phyloP scores from a whole-genome alignment of 2,797 vertebrate species.

The Adelosebastes latens region DNA sequence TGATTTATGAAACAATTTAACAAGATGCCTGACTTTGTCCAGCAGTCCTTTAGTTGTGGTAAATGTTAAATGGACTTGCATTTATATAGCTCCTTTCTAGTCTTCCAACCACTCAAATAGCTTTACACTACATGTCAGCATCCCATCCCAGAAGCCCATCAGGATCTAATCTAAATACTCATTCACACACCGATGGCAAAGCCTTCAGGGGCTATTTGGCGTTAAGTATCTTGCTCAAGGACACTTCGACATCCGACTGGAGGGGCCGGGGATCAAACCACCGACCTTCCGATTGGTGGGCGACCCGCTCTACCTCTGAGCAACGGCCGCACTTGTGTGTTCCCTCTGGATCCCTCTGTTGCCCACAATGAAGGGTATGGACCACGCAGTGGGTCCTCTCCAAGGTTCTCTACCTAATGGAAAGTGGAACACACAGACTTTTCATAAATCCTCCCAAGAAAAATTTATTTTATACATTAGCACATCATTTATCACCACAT shows the following conservation, averaged over 20 bases:
- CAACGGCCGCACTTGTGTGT: not conserved
- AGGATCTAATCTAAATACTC: too few species aligned
- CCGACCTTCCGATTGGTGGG: too few species aligned
- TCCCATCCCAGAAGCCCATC: too few species aligned
- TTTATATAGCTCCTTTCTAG: too few species aligned
- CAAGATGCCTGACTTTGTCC: not conserved
- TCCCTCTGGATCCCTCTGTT: not conserved
- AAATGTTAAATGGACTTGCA: too few species aligned
- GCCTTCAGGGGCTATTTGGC: too few species aligned
- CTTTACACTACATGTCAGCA: too few species aligned
- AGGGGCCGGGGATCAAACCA: not conserved
- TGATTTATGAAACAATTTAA: not conserved
- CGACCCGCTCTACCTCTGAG: not conserved
- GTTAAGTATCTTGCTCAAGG: not conserved
- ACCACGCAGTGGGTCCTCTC: not conserved
- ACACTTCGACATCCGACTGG: not conserved
- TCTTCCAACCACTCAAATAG: too few species aligned
- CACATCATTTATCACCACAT: not conserved
- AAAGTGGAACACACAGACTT: not conserved
- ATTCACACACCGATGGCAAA: too few species aligned
- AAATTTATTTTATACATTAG: not conserved
- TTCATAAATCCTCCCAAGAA: not conserved
- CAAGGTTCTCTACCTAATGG: not conserved
- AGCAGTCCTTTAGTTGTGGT: not conserved
- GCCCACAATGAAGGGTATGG: not conserved